Conservation (phyloP, 2,888 invertebrate species). For the Dynastes grantii region DNA sequence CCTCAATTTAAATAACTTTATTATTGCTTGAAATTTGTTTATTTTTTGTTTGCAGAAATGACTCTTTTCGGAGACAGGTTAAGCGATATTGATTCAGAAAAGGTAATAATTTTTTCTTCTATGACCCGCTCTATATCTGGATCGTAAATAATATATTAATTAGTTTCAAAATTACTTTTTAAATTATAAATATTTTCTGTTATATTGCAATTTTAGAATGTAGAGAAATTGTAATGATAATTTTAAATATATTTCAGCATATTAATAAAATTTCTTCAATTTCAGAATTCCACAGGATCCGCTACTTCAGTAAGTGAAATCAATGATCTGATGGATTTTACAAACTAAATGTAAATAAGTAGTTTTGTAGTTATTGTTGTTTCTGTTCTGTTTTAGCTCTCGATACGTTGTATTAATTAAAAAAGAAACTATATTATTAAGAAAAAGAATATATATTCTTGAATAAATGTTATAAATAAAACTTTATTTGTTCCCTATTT, state of each 20-base stretch:
- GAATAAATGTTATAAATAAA: constrained; percentile 11
- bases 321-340: constrained; percentile 57
- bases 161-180: constrained; percentile 19
- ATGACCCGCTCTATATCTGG: not conserved
- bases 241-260: no score
- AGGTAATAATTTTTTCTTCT: constrained; percentile 23
- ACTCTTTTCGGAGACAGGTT: constrained; percentile 54
- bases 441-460: not conserved
- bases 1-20: no score
- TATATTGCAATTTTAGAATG: no score
- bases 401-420: not conserved
- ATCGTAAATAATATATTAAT: not conserved
- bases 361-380: not conserved
- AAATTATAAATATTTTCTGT: not conserved
- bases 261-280: not conserved
- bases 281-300: constrained; percentile 51
- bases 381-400: not conserved
- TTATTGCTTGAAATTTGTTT: not conserved
- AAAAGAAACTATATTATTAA: not conserved
- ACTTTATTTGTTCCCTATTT: not conserved
- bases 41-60: constrained; percentile 49
- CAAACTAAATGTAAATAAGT: constrained; percentile 43
- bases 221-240: no score
- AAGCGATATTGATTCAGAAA: constrained; percentile 54
- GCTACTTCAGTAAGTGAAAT: constrained; percentile 46